Evolutionary conservation across 2,888 invertebrate species (phyloP), one percentile per base, ranked within the genome.

Genomic region (Torymus tubicola): DNA sequence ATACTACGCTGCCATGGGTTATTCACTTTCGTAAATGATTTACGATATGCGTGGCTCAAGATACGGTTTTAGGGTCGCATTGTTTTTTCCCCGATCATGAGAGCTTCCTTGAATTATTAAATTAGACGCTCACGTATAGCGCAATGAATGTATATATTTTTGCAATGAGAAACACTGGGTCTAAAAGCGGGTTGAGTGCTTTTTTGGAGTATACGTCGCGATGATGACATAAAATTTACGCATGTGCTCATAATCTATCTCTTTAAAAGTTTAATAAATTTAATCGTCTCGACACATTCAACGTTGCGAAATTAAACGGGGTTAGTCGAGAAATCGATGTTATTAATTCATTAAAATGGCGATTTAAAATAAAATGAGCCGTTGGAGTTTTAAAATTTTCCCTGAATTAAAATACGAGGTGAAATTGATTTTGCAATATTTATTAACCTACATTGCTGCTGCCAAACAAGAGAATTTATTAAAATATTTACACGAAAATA

Each of bases 191-290:
- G 5, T 42, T 42, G 42, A 42, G 10, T 8, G 42, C 8, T 42
- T 42, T 42, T 42, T 42, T 42, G 42, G 42, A 8, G 42, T 5
- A 31, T 42, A 42, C 42, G 42, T 3, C 31, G 31, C 3, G 31
- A 42, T 5, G 42, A 8, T 8, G 42, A 42, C 5, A 42, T 42
- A 42, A 18, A 60, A 61, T 61, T 71, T 16, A n/a, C 12, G 42
- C 8, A 55, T 42, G 10, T 8, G 1, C 21, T 42, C 16, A n/a
- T 64, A 14, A 73, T 64, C 74, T 14, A 58, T 65, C 64, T 65
- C 70, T 77, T 77, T 77, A 71, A 78, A 71, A 77, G 50, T 67
- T 69, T 53, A 58, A 52, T 53, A 24, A 58, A 60, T 50, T 60
- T 67, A 58, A 61, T 57, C 18, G 31, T 13, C n/a, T 13, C 2